Base-by-base conservation (phyloP, 1,140 invertebrate species). In the Semibalanus balanoides region DNA sequence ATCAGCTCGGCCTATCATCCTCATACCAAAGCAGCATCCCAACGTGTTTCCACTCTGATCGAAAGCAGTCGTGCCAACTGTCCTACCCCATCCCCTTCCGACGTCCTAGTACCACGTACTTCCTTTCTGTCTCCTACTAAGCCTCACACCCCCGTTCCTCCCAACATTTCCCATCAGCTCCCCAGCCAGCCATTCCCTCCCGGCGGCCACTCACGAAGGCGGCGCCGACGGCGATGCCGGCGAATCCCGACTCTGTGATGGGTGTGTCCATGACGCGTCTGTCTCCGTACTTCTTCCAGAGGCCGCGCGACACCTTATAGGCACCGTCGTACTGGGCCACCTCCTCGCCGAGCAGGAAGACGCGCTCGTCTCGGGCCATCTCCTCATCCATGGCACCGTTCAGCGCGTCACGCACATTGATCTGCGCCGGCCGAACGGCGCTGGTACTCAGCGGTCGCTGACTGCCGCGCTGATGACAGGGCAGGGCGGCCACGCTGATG, bases 311-410 rank as follows among this genome's bases (percentile, higher is more conserved):
- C 31, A 95, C 91, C 82, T 99, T 99, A 81, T 99, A 99, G 30
- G 97, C 96, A 76, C 97, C 97, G 83, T 99, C 97, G 82, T 98
- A 99, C 84, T 93, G 88, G n/a, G 96, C 97, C 0, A 99, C 97
- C 87, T 99, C 97, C 85, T 99, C 97, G 51, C 97, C 97, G 71
- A 99, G 81, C 29, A 99, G 81, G 84, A 98, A 97, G 0, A 99
- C 97, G 76, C 88, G 89, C 40, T 98, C 94, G 84, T 99, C 97
- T 77, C 91, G 88, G 82, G 92, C 91, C 88, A 99, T 92, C 86
- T 99, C 97, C 84, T 99, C 97, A 83, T 99, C 96, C 81, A 99
- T 87, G 0, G 97, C 98, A 43, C 91, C 87, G 85, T 99, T 99
- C 19, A 99, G 84, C 27, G 97, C 97, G 91, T 99, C 97, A 82